Percentiles rank a stretch among this genome's conserved stretches.
Conservation (phyloP, 2,888 invertebrate genomes). For the Rhagonycha fulva region DNA sequence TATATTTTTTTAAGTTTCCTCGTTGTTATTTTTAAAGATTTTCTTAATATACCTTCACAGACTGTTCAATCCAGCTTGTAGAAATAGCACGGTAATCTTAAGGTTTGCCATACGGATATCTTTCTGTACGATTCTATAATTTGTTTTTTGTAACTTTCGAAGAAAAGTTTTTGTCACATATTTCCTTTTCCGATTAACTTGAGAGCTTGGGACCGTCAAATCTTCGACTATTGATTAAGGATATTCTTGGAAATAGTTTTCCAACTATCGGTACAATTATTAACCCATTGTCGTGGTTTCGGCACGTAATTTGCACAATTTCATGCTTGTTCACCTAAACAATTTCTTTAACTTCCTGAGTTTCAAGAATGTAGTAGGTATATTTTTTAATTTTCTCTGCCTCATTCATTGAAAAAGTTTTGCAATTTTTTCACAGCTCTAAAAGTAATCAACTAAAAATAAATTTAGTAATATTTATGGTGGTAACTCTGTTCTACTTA, state of each 20-base stretch:
- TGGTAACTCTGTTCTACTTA: not conserved
- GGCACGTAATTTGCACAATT: not conserved
- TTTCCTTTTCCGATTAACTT: not conserved
- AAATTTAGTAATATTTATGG: not conserved
- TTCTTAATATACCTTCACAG: not conserved
- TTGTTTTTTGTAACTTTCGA: not conserved
- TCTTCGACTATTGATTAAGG: not conserved
- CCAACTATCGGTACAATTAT: not conserved
- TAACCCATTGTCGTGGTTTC: not conserved
- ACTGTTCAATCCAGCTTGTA: not conserved
- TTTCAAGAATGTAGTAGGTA: too few relatives aligned
- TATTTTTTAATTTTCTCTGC: too few relatives aligned
- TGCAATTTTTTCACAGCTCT: not conserved
- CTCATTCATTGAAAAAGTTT: not conserved
- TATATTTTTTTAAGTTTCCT: not conserved
- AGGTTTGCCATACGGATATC: not conserved
- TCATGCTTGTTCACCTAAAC: not conserved
- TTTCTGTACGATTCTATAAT: not conserved
- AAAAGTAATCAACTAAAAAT: not conserved
- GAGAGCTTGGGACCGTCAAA: not conserved
- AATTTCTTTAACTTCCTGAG: not conserved
- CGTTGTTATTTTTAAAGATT: not conserved
- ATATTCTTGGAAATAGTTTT: not conserved
- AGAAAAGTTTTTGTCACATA: not conserved
- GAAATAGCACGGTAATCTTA: not conserved